Base-by-base conservation (phyloP, 2,797 vertebrate genomes). In the Bryconaethiops microstoma region DNA sequence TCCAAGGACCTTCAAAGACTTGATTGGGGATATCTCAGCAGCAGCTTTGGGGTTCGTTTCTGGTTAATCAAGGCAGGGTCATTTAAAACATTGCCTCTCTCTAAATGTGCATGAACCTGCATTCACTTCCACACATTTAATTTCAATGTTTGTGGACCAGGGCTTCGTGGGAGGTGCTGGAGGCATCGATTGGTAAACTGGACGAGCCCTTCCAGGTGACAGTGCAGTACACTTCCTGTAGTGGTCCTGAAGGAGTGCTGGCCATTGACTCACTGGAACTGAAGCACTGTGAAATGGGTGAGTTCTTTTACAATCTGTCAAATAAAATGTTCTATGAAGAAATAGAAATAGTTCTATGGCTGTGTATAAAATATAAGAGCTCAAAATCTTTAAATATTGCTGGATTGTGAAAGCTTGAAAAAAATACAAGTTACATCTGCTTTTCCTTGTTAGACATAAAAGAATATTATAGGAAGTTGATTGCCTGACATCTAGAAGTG, bases 241-340 rank as follows among this genome's bases (percentile, higher is more conserved):
- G 85, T 82, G 78, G 77, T 39, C 82, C 88, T 21, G 74, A 21
- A 5, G 89, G 74, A 78, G 72, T 89, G 2, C 74, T 97, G 88
- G 95, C 93, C 62, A 84, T 97, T 80, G 94, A 96, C 88, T 95
- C 95, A 21, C 89, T 97, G 83, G 87, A 93, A 45, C 88, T 97
- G 74, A 89, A 87, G 59, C 91, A 94, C 87, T 97, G 96, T 87
- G 88, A 89, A 39, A 77, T 79, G 68, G 92, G 94, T 91, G 57
- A 85, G 59, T 80, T 42, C 8, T 23, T 60, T 67, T 63, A 39
- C 40, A 7, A 48, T 45, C 55, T 76, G 14, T 40, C 10, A 12
- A 50, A 69, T 70, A 39, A 60, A 60, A 39, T 65, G 50, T 35
- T 16, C 45, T 72, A 64, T 52, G 60, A 57, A 16, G n/a, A n/a